Evolutionary conservation across 2,888 invertebrate genomes (phyloP), one percentile per base, ranked within the genome.

Genomic region (Hirtodrosophila alboralis): DNA sequence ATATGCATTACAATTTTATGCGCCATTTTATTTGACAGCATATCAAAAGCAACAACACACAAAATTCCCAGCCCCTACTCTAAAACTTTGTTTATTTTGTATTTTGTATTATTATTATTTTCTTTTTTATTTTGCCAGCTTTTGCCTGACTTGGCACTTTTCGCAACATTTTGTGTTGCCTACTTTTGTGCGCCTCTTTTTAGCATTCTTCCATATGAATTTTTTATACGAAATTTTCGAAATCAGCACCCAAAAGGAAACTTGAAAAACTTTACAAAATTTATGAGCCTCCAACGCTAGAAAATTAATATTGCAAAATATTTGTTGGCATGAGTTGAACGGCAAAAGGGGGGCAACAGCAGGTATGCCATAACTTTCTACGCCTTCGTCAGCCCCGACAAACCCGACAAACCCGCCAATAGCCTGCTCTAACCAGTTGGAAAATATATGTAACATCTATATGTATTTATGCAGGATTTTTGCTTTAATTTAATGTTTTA

Each of bases 1-100:
- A 77, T 77, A 79, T 81, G 75, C 75, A 78, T 86, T 81, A 67
- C 78, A 69, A 72, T 81, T 73, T 61, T 70, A 75, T 73, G 65
- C 65, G 41, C 49, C 62, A 62, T 78, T 78, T 83, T 74, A 76
- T 74, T 68, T 69, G 60, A 64, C 69, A 64, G 69, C 58, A 31
- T 51, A 53, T 53, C 48, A 60, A 30, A n/a, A 47, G 27, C 10
- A 8, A 7, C 26, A 4, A 16, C n/a, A n/a, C n/a, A 33, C 5
- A 21, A 7, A 3, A 28, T 13, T 0, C 21, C 14, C n/a, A 3
- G 18, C 4, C 27, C 36, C 10, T 7, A 12, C 5, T 3, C 8
- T 18, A 13, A 44, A 38, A 7, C 10, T 33, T 43, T 16, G 27
- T 45, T 34, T n/a, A 23, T 9, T 44, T 64, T 53, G 31, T 59